Percentiles rank a stretch among this genome's conserved stretches.
phyloP scores from a whole-genome alignment of 92 coral and sea anemone species.

The Parazoanthus darwini region DNA sequence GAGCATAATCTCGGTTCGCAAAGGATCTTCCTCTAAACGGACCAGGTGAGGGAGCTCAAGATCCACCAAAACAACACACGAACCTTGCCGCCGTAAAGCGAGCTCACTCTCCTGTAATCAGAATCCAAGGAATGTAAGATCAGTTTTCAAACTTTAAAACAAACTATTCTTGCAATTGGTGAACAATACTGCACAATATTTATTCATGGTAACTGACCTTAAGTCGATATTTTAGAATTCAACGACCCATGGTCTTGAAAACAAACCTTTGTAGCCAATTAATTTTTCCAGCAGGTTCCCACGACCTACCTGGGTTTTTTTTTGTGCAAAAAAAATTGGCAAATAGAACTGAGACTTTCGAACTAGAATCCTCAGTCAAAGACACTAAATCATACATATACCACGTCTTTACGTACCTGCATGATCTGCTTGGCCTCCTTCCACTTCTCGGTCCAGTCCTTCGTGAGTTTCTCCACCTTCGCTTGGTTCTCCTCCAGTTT shows the following conservation, averaged over 20 bases:
- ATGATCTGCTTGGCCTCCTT: constrained; percentile 89
- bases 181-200: too few relatives aligned
- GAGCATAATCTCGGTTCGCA: constrained; percentile 91
- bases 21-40: constrained; percentile 93
- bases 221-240: too few relatives aligned
- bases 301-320: too few relatives aligned
- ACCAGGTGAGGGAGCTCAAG: constrained; percentile 95
- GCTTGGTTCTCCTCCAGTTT: constrained; percentile 87
- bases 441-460: constrained; percentile 99
- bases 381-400: not conserved
- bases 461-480: constrained; percentile 86
- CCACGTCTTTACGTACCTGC: constrained; percentile 62
- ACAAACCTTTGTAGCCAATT: too few relatives aligned
- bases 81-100: constrained; percentile 88
- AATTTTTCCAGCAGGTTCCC: too few relatives aligned
- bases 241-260: too few relatives aligned
- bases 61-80: constrained; percentile 88
- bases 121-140: constrained; percentile 1
- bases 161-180: too few relatives aligned
- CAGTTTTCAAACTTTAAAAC: not conserved
- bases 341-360: too few relatives aligned
- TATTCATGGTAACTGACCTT: not conserved
- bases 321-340: too few relatives aligned
- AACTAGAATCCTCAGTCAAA: not conserved
- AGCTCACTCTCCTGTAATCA: constrained; percentile 84